Base-by-base conservation (phyloP, 2,113 vertebrate species). In the Propithecus coquereli region DNA sequence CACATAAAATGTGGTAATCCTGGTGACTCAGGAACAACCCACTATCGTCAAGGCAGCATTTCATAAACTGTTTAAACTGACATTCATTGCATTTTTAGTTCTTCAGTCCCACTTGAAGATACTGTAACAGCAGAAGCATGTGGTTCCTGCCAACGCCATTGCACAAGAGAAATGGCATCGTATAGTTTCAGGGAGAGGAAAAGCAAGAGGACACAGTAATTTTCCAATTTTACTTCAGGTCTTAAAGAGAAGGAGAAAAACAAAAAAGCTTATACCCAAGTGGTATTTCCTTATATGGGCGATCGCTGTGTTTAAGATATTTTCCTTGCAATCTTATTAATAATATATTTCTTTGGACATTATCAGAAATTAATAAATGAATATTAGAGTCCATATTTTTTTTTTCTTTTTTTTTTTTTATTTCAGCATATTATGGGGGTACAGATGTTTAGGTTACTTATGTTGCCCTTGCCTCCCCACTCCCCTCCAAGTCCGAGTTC, bases 41-140 rank as follows among this genome's bases (percentile, higher is more conserved):
- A 25, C 30, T 52, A 12, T 34, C 43, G 54, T 54, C 32, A n/a
- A 84, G 82, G 9, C 30, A 92, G 61, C 11, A 73, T 79, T 22
- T 92, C 11, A 96, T 81, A 76, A 76, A 65, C 34, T 17, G 96
- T 94, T 86, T 66, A 91, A 89, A 74, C 22, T 45, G 61, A 47
- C 14, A 37, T 71, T 94, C 20, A 54, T 95, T 89, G 68, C 59
- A 89, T 61, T 77, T 87, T 77, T 85, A 93, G 40, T 86, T 88
- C 73, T 82, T 90, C 5, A 57, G 30, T 57, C 34, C 27, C 50
- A 52, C 27, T 54, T 63, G 43, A 94, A 92, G 43, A 83, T 83
- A 65, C 2, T 34, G 8, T 45, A 50, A 43, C 6, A 32, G 13
- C 30, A 59, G 50, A 45, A 68, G 37, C n/a, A 12, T 37, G 45